Conservation (phyloP, 2,797 vertebrate genomes). For the Emydoidea blandingii region DNA sequence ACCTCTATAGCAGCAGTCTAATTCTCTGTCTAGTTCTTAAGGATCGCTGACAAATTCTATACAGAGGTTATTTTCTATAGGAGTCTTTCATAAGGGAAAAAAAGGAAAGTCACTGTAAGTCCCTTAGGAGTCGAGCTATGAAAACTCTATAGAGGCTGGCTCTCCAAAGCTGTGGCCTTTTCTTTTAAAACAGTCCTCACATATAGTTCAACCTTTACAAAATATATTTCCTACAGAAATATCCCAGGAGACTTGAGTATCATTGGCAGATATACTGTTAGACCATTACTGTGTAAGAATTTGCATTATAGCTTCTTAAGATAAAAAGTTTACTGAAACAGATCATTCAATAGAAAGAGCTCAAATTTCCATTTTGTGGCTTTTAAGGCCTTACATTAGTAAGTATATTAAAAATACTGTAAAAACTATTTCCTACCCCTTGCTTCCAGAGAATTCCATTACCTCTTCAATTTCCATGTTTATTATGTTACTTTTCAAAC, state of each 20-base stretch:
- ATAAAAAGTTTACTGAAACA: not conserved
- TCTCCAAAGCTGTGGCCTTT: not conserved
- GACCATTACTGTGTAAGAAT: not conserved
- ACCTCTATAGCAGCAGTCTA: not conserved
- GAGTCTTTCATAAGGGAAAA: not conserved
- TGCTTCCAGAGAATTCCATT: not conserved
- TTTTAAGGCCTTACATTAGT: not conserved
- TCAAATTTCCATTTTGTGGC: not conserved
- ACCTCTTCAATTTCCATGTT: not conserved
- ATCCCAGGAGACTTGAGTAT: not conserved
- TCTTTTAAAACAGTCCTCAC: not conserved
- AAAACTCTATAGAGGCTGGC: not conserved
- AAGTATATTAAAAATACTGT: not conserved
- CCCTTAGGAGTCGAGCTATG: not conserved
- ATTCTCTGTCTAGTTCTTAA: not conserved
- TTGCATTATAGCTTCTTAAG: not conserved
- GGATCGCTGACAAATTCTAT: not conserved
- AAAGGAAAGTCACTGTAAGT: not conserved
- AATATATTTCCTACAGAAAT: not conserved
- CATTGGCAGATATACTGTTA: not conserved
- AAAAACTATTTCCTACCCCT: not conserved
- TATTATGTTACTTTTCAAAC: constrained; percentile 5
- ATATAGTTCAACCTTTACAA: not conserved
- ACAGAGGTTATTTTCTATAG: not conserved
- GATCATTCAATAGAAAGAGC: not conserved